Conservation (phyloP, 2,888 invertebrate genomes). For the Leptinotarsa juncta region DNA sequence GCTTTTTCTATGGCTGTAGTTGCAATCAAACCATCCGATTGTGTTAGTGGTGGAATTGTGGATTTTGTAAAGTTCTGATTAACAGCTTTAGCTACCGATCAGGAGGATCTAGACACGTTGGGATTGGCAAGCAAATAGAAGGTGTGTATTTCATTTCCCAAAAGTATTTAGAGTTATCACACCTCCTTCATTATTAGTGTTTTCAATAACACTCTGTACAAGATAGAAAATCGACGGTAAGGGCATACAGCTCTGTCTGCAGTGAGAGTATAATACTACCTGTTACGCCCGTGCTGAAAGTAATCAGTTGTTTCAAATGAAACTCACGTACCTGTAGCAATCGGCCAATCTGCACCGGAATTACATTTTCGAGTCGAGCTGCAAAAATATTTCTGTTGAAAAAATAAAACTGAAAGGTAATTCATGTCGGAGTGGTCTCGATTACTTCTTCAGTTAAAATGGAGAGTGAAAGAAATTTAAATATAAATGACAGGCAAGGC, state of each 20-base stretch:
- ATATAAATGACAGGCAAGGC: not conserved
- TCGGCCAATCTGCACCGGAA: conserved; percentile 47
- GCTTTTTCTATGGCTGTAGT: too few species aligned
- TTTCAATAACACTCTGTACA: too few species aligned
- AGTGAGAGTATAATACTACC: not conserved
- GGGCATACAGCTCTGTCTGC: not conserved
- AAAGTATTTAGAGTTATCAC: too few species aligned
- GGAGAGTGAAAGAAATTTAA: not conserved
- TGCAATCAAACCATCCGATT: too few species aligned
- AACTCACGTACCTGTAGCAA: conserved; percentile 46
- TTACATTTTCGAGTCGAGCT: conserved; percentile 43
- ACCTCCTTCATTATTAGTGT: too few species aligned
- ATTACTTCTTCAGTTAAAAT: conserved; percentile 28
- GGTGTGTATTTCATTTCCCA: too few species aligned
- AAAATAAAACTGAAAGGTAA: conserved; percentile 26
- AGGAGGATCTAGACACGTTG: too few species aligned
- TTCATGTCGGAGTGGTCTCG: conserved; percentile 29
- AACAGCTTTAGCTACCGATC: too few species aligned
- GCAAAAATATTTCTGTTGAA: conserved; percentile 47
- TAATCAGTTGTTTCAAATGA: conserved; percentile 48
- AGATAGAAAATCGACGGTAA: too few species aligned
- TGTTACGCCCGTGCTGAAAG: conserved; percentile 1
- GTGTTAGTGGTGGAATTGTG: too few species aligned
- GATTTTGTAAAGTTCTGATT: too few species aligned
- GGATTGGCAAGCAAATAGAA: too few species aligned